phyloP scores from a whole-genome alignment of 2,888 invertebrate genomes.

The Eupeodes luniger region DNA sequence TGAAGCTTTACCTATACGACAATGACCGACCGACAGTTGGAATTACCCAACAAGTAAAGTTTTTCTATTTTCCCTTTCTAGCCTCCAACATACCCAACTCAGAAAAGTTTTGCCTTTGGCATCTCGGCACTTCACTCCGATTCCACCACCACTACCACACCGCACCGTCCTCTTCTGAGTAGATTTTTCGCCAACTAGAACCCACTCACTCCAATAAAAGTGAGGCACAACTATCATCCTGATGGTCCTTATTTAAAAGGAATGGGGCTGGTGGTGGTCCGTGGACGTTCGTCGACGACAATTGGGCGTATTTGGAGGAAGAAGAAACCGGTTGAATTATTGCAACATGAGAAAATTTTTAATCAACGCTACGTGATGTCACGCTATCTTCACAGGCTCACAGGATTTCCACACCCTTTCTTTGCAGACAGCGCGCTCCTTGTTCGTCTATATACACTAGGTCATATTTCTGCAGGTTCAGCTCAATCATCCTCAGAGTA shows the following conservation, averaged over 20 bases:
- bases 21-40: conserved; percentile 33
- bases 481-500: conserved; percentile 64
- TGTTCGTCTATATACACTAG: conserved; percentile 58
- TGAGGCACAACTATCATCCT: conserved; percentile 29
- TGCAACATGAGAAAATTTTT: conserved; percentile 73
- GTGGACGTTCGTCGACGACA: not conserved
- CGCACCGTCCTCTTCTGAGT: conserved; percentile 6
- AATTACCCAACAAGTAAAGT: conserved; percentile 58
- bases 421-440: conserved; percentile 57
- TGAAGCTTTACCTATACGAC: conserved; percentile 10
- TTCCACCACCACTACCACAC: not conserved
- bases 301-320: conserved; percentile 23
- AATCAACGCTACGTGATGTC: conserved; percentile 74
- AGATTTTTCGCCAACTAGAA: conserved; percentile 34
- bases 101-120: conserved; percentile 59
- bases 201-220: conserved; percentile 37
- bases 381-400: conserved; percentile 74
- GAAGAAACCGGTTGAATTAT: conserved; percentile 69
- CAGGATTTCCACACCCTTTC: conserved; percentile 72
- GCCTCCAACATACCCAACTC: conserved; percentile 19
- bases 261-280: not conserved
- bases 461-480: conserved; percentile 73
- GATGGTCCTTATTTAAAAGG: not conserved
- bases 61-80: conserved; percentile 55
- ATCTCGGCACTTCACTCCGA: conserved; percentile 52